Evolutionary conservation across 1,140 invertebrate genomes (phyloP).

Genomic region (Helicoverpa zea): DNA sequence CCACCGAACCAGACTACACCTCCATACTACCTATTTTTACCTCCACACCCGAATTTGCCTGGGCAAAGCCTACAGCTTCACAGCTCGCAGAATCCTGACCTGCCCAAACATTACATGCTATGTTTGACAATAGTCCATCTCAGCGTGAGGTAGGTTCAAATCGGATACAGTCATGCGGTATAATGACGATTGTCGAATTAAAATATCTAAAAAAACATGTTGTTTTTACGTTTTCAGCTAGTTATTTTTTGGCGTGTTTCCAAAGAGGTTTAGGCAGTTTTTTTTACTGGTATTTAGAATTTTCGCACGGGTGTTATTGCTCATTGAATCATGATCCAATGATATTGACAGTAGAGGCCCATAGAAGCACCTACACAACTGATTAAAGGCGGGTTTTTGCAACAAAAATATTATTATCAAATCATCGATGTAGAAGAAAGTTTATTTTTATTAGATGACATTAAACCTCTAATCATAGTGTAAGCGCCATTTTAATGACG

Average conservation of each 20-base stretch:
- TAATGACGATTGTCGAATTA: slow-evolving; percentile 17
- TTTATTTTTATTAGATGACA: background rate
- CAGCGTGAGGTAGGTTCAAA: slow-evolving; percentile 11
- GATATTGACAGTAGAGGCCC: background rate
- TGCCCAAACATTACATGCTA: slow-evolving; percentile 34
- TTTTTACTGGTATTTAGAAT: slow-evolving; percentile 8
- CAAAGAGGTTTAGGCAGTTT: slow-evolving; percentile 17
- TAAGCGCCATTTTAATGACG: background rate
- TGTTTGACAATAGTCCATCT: background rate
- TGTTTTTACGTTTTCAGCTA: slow-evolving; percentile 30
- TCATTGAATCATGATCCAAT: background rate
- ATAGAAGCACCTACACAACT: background rate
- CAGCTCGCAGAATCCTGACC: slow-evolving; percentile 48
- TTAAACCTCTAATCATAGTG: background rate
- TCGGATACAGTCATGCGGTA: slow-evolving; percentile 18
- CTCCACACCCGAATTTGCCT: slow-evolving; percentile 74
- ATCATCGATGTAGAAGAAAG: background rate
- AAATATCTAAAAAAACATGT: slow-evolving; percentile 18
- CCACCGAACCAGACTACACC: slow-evolving; percentile 54
- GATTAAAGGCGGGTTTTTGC: too few relatives aligned
- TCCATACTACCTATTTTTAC: slow-evolving; percentile 75
- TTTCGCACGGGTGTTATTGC: background rate
- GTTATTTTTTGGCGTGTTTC: slow-evolving; percentile 27
- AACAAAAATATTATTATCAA: too few relatives aligned
- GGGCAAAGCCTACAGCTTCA: slow-evolving; percentile 69